phyloP scores from a whole-genome alignment of 2,797 vertebrate genomes.

The Onychomys torridus region DNA sequence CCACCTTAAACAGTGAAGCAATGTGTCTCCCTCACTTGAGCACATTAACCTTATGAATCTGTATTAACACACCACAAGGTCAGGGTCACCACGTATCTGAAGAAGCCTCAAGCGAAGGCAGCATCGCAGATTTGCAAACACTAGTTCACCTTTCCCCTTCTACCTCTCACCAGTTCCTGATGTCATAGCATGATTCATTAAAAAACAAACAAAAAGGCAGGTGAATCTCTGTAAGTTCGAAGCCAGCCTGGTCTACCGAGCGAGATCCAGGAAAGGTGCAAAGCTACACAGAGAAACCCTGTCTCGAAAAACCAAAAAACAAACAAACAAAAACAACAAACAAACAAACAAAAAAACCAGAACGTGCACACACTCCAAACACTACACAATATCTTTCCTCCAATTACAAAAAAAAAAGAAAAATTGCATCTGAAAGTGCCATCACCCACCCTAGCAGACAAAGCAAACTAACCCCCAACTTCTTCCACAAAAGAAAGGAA shows the following conservation, averaged over 20 bases:
- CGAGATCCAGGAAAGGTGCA: no score
- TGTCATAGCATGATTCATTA: not conserved
- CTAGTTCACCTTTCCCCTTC: not conserved
- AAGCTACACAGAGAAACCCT: no score
- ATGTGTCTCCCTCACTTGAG: not conserved
- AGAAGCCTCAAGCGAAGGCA: not conserved
- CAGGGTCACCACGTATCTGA: not conserved
- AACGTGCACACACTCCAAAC: not conserved
- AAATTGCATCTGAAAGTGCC: not conserved
- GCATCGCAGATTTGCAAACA: not conserved
- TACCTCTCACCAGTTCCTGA: slow-evolving; percentile 2
- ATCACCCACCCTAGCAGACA: not conserved
- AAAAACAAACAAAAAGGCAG: not conserved
- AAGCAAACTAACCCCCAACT: not conserved
- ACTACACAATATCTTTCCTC: not conserved
- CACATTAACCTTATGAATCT: not conserved
- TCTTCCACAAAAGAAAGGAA: not conserved
- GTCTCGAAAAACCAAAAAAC: no score
- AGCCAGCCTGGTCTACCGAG: no score
- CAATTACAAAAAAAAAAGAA: slow-evolving; percentile 20
- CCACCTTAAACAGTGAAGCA: not conserved
- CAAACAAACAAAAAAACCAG: no score
- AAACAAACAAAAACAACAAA: no score
- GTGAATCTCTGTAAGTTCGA: no score
- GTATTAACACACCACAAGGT: not conserved